Evolutionary conservation across 2,888 invertebrate genomes (phyloP), one percentile per base, ranked within the genome.

Genomic region (Bugulina stolonifera): DNA sequence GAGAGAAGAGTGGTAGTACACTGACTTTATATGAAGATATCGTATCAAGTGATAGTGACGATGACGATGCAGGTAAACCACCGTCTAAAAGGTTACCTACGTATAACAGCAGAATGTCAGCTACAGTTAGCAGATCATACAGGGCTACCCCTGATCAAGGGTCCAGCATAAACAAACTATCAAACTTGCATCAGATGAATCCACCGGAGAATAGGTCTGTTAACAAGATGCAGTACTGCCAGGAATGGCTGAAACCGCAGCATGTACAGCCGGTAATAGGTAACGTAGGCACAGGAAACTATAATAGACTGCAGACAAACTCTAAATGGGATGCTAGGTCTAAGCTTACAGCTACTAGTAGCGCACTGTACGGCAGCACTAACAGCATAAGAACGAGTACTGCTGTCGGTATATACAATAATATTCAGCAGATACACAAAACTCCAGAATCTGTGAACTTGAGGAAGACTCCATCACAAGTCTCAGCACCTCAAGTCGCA

Each of bases 1-100:
- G 64, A 64, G 64, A 64, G 64, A 64, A 64, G 27, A 64, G 64
- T 64, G 64, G 64, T 2, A 64, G 64, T 34, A 64, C 64, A 64
- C 64, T 64, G 5, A 64, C 64, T 14, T 32, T 64, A n/a, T 64
- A 64, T 64, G 64, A 64, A 32, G 64, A 64, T 32, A 64, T 64
- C 5, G 64, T 64, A 32, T 64, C 64, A 10, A 64, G 64, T 34
- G 64, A 64, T 3, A 64, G 64, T n/a, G 64, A 64, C 2, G 64
- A 64, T 64, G n/a, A 23, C 18, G 52, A 52, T 52, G 57, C 18
- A 23, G 57, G 23, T 5, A n/a, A 57, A 57, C 10, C 25, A 5
- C 5, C 10, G 5, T 5, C 5, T 5, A 5, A 5, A 14, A 23
- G 18, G 18, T 5, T 3, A 22, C 18, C 25, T 57, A 23, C 5